A percentile compares a stretch with the other conserved stretches of the same genome.
Conservation (phyloP, 64 coral and sea anemone genomes). For the Stichodactyla helianthus region DNA sequence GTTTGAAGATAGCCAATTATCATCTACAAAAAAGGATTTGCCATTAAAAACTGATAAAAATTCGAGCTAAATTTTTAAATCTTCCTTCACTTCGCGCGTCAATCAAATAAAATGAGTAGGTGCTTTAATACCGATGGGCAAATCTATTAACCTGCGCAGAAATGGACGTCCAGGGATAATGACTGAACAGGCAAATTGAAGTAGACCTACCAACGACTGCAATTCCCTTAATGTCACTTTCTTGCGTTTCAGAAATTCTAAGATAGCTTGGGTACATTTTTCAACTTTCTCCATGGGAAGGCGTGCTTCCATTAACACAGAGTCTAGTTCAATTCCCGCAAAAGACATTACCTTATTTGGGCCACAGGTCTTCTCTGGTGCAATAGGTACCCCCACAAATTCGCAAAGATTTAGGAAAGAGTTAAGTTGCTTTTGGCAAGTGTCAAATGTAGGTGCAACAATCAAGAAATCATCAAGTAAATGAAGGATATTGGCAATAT, state of each 20-base stretch:
- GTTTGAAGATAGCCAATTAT: too few species aligned
- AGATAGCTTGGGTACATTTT: too few species aligned
- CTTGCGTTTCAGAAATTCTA: too few species aligned
- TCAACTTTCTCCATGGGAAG: too few species aligned
- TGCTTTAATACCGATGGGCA: not conserved
- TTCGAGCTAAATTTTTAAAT: too few species aligned
- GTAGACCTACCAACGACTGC: slow-evolving; percentile 9
- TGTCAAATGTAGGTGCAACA: not conserved
- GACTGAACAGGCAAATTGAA: slow-evolving; percentile 22
- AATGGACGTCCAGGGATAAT: slow-evolving; percentile 12
- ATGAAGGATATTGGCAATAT: slow-evolving; percentile 39
- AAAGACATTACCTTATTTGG: too few species aligned
- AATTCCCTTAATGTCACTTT: slow-evolving; percentile 2
- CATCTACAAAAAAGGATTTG: too few species aligned
- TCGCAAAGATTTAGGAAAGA: slow-evolving; percentile 17
- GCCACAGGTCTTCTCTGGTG: too few species aligned
- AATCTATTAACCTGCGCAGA: slow-evolving; percentile 33
- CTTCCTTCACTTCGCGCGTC: too few species aligned
- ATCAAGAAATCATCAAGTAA: slow-evolving; percentile 42
- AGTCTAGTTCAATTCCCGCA: too few species aligned
- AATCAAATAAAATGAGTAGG: not conserved
- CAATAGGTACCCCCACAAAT: not conserved
- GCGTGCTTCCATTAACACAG: too few species aligned
- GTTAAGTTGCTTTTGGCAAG: not conserved
- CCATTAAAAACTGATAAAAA: too few species aligned